Base-by-base conservation (phyloP, 2,797 vertebrate genomes). In the Chaunax sp. region DNA sequence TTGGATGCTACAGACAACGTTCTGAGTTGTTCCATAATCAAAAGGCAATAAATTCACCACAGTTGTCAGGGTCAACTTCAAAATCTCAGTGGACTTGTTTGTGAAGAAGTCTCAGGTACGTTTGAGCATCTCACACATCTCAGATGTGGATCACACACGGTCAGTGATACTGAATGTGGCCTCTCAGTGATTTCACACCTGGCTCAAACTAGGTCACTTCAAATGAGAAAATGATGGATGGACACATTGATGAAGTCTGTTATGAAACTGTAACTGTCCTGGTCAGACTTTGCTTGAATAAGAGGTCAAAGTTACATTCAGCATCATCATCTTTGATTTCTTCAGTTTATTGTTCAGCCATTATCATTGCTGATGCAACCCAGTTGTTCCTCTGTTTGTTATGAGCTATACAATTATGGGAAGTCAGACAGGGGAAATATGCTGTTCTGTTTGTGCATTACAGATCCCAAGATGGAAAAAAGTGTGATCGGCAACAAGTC, bases 141-240 rank as follows among this genome's bases (percentile, higher is more conserved):
- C 44, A 50, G 55, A 47, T 19, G 19, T 59, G 30, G 49, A 47
- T 40, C 52, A 37, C 13, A 41, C 52, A 43, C 10, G n/a, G n/a
- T 38, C 23, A 9, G 6, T 3, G 23, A 20, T 20, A 1, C 57
- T 0, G 1, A 56, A 23, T 11, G 18, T n/a, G 19, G 59, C 43
- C 30, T 33, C 49, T 20, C 14, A 25, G 45, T 44, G 26, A 22
- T 16, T 58, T 63, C 40, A 71, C 63, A 72, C 38, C 6, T 7
- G 12, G 1, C 38, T 72, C 63, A 62, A 68, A 68, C 45, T 26
- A 51, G 63, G 40, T 62, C 65, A 52, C 37, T n/a, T 35, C 37
- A 52, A 6, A 51, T 23, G 20, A 49, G 3, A 59, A 16, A 37
- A 30, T 46, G 19, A 58, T 22, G 30, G 19, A 56, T 33, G 50